Conservation (phyloP, 2,797 vertebrate species). For the Simalia tracyae region DNA sequence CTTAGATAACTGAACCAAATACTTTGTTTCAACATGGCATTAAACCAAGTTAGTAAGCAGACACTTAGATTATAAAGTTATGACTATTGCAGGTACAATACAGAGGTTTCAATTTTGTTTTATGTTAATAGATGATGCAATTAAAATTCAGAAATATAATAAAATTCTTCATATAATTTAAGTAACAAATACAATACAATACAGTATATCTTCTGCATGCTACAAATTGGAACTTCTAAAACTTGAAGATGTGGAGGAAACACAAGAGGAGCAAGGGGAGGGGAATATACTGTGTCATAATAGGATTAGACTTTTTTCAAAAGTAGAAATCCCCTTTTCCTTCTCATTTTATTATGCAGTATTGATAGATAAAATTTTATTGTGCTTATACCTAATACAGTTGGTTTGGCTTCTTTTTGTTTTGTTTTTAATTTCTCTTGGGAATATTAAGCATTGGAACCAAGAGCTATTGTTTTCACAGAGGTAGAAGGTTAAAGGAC, state of each 20-base stretch:
- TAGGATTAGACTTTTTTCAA: conserved; percentile 65
- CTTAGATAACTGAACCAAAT: neutral
- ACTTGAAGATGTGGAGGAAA: conserved; percentile 1
- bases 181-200: neutral
- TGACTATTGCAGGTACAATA: neutral
- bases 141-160: neutral
- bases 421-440: conserved; percentile 62
- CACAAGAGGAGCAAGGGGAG: neutral
- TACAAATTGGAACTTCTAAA: conserved; percentile 1
- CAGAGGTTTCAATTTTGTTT: neutral
- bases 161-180: neutral
- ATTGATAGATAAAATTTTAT: conserved; percentile 62
- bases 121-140: neutral
- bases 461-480: conserved; percentile 63
- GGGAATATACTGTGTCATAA: conserved; percentile 55
- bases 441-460: conserved; percentile 67
- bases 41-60: neutral
- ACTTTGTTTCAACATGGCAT: neutral
- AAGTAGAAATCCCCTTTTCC: conserved; percentile 69
- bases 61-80: neutral
- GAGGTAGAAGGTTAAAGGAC: conserved; percentile 63
- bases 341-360: conserved; percentile 66
- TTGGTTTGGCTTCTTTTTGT: conserved; percentile 28
- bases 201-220: neutral
- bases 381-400: conserved; percentile 60